Percentiles rank a stretch among this genome's conserved stretches.
These are phyloP conservation scores for Caenorhabditis uteleia DNA, from an alignment of 2,888 invertebrate species.

Conservation along the genomic window DNA sequence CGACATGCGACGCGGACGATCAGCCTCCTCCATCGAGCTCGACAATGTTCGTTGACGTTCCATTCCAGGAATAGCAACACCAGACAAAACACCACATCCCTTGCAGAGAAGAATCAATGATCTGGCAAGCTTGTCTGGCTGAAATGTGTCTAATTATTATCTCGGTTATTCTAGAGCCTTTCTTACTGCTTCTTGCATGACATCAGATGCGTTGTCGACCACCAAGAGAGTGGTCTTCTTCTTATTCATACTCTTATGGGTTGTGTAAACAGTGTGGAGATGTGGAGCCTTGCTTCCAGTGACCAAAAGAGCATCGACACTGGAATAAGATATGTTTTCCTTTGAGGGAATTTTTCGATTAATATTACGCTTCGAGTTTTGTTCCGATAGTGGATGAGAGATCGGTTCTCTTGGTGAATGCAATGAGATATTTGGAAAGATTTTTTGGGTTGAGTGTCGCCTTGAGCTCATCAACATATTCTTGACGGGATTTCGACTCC, in stretches of 20 bases:
- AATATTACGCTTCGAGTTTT: conserved; percentile 66
- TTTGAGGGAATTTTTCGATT: not conserved
- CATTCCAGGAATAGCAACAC: conserved; percentile 69
- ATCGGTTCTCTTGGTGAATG: conserved; percentile 66
- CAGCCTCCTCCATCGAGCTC: conserved; percentile 70
- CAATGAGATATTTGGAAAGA: conserved; percentile 61
- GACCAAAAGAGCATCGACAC: conserved; percentile 81
- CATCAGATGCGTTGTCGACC: conserved; percentile 86
- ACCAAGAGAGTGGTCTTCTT: conserved; percentile 84
- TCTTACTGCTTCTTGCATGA: conserved; percentile 82
- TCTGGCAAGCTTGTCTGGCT: conserved; percentile 87
- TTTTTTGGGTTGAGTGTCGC: conserved; percentile 64
- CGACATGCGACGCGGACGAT: conserved; percentile 67
- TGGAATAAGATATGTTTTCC: conserved; percentile 38
- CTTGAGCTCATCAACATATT: conserved; percentile 63
- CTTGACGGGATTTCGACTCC: conserved; percentile 46
- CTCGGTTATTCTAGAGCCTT: not conserved
- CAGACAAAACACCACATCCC: conserved; percentile 77
- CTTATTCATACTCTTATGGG: conserved; percentile 81
- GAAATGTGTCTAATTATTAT: too few species aligned
- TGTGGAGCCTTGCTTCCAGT: conserved; percentile 83
- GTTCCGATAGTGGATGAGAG: conserved; percentile 62
- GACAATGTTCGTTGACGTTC: conserved; percentile 67
- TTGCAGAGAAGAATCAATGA: conserved; percentile 87
- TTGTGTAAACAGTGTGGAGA: conserved; percentile 79